Base-by-base conservation (phyloP, 2,888 invertebrate species). In the Conops quadrifasciatus region DNA sequence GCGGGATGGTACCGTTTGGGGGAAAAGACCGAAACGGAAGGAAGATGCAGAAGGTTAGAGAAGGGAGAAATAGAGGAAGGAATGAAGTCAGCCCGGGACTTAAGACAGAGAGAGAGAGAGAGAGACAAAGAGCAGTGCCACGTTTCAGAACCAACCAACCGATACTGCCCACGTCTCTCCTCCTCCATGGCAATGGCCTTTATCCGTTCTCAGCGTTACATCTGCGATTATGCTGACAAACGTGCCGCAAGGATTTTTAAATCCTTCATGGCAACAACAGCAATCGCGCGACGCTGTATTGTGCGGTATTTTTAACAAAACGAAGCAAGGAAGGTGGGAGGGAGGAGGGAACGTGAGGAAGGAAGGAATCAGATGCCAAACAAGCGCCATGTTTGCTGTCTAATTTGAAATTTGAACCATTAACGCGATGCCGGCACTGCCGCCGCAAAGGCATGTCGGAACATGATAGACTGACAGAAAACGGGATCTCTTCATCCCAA, bases 361-460 rank as follows among this genome's bases (percentile, higher is more conserved):
- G 9, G 19, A 21, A 9, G 53, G 53, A 58, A 58, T 67, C 26
- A 58, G 58, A 67, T 58, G 36, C 58, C 19, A 49, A 43, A 24
- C 9, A 53, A 28, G 21, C 51, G 69, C 26, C 69, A 69, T 49
- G 62, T 69, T 68, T 45, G 59, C 36, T 59, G 59, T 70, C 70
- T 63, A 56, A 70, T 70, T 64, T 64, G 64, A 70, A 70, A 63
- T 53, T 70, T 63, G 45, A 36, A 70, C 70, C 45, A 53, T 43
- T 30, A 64, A 56, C 64, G 49, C 28, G 49, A 59, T 15, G 47
- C 45, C 45, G 43, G 26, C n/a, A 49, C 19, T 19, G 59, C 13
- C 21, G 70, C n/a, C 63, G n/a, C 63, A 59, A 60, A 60, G 26
- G 53, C 70, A 16, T 53, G 28, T 43, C 30, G 51, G 56, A 70